These are phyloP conservation scores for Musca vetustissima DNA, from an alignment of 1,140 invertebrate genomes.

Conservation along the genomic window DNA sequence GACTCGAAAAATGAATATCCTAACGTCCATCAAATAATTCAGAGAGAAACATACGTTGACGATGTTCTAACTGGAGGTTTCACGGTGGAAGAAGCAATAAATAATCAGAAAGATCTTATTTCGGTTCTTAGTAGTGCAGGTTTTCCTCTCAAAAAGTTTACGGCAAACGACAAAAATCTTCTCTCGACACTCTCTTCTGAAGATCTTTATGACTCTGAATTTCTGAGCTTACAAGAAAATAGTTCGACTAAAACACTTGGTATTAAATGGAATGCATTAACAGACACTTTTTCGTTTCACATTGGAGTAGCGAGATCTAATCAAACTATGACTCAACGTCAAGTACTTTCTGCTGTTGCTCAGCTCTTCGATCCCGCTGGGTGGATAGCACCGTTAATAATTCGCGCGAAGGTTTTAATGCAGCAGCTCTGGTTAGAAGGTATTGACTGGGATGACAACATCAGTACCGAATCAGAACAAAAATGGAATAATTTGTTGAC, in stretches of 20 bases:
- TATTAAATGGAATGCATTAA: not conserved
- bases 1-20: not conserved
- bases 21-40: not conserved
- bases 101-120: not conserved
- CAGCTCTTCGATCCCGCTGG: not conserved
- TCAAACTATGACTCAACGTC: not conserved
- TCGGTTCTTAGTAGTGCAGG: not conserved
- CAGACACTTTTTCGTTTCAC: not conserved
- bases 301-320: too few species aligned
- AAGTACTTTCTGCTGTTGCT: not conserved
- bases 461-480: not conserved
- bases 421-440: slow-evolving; percentile 3
- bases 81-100: not conserved
- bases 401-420: slow-evolving; percentile 3
- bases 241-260: not conserved
- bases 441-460: slow-evolving; percentile 6
- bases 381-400: not conserved
- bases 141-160: not conserved
- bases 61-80: slow-evolving; percentile 6
- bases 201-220: not conserved
- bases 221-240: not conserved
- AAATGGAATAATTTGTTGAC: not conserved
- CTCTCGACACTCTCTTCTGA: not conserved
- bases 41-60: slow-evolving; percentile 3
- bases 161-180: not conserved